These are phyloP conservation scores for Ariolimax columbianus DNA, from an alignment of 2,888 invertebrate species.

Conservation along the genomic window DNA sequence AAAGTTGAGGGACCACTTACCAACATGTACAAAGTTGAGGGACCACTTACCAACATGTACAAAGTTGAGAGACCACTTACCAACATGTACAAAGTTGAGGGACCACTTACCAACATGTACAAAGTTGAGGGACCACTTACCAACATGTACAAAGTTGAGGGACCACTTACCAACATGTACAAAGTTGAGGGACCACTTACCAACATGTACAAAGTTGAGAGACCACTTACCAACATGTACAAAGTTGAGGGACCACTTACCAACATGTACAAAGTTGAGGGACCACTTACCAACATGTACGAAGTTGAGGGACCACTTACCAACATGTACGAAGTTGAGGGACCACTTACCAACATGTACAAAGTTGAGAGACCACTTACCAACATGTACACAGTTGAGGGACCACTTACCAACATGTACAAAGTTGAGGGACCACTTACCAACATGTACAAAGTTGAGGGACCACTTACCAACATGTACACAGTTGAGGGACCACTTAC, in stretches of 20 bases:
- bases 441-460: conserved; percentile 81
- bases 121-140: not conserved
- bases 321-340: conserved; percentile 82
- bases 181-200: not conserved
- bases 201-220: not conserved
- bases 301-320: conserved; percentile 78
- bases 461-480: conserved; percentile 83
- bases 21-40: not conserved
- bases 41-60: not conserved
- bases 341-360: conserved; percentile 75
- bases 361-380: conserved; percentile 78
- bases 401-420: conserved; percentile 83
- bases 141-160: not conserved
- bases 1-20: not conserved
- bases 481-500: conserved; percentile 79
- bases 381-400: not conserved
- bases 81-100: not conserved
- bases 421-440: conserved; percentile 79
- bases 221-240: not conserved
- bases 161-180: not conserved
- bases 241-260: not conserved
- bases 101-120: not conserved
- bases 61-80: not conserved
- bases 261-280: not conserved
- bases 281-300: not conserved